A percentile compares a stretch with the other conserved stretches of the same genome.
phyloP scores from a whole-genome alignment of 2,888 invertebrate genomes.

The Pachycephus smyrnensis region DNA sequence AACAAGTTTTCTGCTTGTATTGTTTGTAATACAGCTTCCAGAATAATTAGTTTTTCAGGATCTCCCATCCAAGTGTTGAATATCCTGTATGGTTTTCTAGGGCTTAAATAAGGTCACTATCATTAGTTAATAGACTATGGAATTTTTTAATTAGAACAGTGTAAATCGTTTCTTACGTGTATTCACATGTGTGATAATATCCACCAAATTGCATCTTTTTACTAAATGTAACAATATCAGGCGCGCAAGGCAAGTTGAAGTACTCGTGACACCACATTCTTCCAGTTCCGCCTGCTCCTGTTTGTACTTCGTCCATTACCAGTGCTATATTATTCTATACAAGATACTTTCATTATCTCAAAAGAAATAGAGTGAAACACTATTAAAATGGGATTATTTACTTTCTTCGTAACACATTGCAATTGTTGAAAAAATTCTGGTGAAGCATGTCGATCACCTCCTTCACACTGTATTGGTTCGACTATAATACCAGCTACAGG shows the following conservation, averaged over 20 bases:
- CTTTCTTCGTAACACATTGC: constrained; percentile 83
- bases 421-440: constrained; percentile 89
- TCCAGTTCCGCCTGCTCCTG: constrained; percentile 96
- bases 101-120: constrained; percentile 67
- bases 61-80: constrained; percentile 99
- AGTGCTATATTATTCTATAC: constrained; percentile 79
- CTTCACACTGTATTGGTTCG: constrained; percentile 98
- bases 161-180: constrained; percentile 71
- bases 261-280: constrained; percentile 98
- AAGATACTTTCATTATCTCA: constrained; percentile 2
- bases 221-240: constrained; percentile 96
- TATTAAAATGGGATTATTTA: constrained; percentile 51
- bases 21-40: constrained; percentile 86
- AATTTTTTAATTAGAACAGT: neutral
- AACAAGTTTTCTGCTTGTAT: constrained; percentile 87
- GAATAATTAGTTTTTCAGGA: constrained; percentile 89
- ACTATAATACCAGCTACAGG: constrained; percentile 93
- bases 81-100: constrained; percentile 84
- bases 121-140: constrained; percentile 9
- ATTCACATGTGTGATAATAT: constrained; percentile 83
- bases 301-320: constrained; percentile 97
- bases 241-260: constrained; percentile 85
- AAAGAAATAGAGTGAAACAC: constrained; percentile 9
- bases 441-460: constrained; percentile 95
- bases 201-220: constrained; percentile 99